Conservation (phyloP, 2,888 invertebrate genomes). For the Drosophila rellima region DNA sequence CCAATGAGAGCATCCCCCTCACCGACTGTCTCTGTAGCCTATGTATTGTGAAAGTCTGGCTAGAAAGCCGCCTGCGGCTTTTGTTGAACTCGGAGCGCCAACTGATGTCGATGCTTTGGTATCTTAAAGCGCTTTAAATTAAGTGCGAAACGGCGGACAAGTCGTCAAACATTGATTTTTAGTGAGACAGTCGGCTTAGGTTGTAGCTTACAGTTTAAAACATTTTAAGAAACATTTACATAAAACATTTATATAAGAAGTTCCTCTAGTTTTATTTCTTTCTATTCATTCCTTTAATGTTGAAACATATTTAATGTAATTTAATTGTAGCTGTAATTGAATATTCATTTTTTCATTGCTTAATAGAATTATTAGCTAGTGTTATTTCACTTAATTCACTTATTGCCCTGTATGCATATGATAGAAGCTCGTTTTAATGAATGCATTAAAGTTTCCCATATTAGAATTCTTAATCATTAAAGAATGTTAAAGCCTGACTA, state of each 20-base stretch:
- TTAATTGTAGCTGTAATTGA: neutral
- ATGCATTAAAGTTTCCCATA: too few relatives aligned
- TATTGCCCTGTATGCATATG: too few relatives aligned
- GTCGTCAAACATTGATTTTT: constrained; percentile 66
- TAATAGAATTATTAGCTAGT: too few relatives aligned
- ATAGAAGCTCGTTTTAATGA: too few relatives aligned
- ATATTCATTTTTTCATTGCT: too few relatives aligned
- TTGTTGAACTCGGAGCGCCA: constrained; percentile 46
- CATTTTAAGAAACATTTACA: constrained; percentile 14
- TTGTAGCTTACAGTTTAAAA: constrained; percentile 19
- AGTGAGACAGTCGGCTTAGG: constrained; percentile 22
- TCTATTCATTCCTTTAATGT: neutral
- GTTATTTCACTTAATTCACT: too few relatives aligned
- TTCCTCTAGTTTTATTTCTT: constrained; percentile 5
- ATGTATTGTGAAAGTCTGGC: constrained; percentile 17
- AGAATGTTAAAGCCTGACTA: too few relatives aligned
- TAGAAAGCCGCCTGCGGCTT: constrained; percentile 42
- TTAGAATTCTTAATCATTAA: too few relatives aligned
- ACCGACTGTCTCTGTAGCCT: neutral
- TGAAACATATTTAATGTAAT: neutral
- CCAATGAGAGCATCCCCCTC: neutral
- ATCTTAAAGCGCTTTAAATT: constrained; percentile 54
- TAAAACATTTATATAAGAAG: constrained; percentile 20
- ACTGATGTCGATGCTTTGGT: constrained; percentile 39
- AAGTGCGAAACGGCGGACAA: constrained; percentile 58